These are phyloP conservation scores for Taphrorychus bicolor DNA, from an alignment of 2,888 invertebrate species.

Conservation along the genomic window DNA sequence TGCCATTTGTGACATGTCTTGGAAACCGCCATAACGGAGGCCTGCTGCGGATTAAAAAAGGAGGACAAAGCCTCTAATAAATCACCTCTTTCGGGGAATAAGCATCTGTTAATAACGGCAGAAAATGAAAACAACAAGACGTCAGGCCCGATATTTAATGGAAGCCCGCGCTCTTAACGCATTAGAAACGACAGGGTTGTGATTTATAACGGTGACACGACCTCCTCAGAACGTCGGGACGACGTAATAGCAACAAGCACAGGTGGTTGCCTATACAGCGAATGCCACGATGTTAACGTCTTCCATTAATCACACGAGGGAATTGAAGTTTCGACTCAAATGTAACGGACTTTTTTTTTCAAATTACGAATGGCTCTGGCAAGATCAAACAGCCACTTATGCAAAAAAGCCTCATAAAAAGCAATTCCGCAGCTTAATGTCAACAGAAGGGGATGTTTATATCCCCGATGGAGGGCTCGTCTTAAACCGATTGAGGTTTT, in stretches of 20 bases:
- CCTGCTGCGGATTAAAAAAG: neutral
- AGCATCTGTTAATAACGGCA: neutral
- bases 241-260: neutral
- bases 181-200: neutral
- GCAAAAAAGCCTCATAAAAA: neutral
- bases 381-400: neutral
- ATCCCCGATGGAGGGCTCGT: neutral
- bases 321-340: neutral
- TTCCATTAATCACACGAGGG: neutral
- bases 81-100: neutral
- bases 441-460: neutral
- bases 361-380: neutral
- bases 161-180: neutral
- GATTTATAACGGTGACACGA: neutral
- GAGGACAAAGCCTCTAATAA: neutral
- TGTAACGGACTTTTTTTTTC: neutral
- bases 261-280: neutral
- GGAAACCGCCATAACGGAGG: too few species aligned
- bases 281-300: neutral
- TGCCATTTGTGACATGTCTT: neutral
- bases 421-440: neutral
- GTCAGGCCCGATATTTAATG: neutral
- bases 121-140: neutral
- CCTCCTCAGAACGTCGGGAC: neutral
- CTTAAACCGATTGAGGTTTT: neutral